Percentiles rank a stretch among this genome's conserved stretches.
Conservation (phyloP, 1,140 invertebrate genomes). For the Caenorhabditis briggsae region DNA sequence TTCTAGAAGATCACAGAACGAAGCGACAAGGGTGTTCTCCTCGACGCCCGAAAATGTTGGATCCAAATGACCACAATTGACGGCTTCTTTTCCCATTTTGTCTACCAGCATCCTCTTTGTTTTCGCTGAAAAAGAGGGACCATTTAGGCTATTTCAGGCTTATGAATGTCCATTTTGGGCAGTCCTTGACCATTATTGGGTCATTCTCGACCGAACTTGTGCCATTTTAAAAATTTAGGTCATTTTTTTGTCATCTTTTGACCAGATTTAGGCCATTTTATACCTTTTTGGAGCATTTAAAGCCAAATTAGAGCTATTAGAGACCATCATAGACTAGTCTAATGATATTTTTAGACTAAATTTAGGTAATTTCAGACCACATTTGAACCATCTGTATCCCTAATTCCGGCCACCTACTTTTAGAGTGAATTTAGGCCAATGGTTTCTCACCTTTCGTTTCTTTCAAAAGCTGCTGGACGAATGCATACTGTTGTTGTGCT, state of each 20-base stretch:
- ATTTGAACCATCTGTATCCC: conserved; percentile 80
- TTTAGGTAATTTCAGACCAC: too few relatives aligned
- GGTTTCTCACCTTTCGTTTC: conserved; percentile 82
- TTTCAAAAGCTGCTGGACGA: conserved; percentile 92
- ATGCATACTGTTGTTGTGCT: conserved; percentile 98
- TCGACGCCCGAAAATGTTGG: conserved; percentile 84
- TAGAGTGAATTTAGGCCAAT: too few relatives aligned
- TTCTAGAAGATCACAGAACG: conserved; percentile 95
- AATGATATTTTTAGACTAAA: too few relatives aligned
- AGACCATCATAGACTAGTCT: too few relatives aligned
- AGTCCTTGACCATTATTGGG: too few relatives aligned
- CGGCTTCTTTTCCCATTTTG: conserved; percentile 95
- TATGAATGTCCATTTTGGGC: too few relatives aligned
- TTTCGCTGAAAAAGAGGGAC: conserved; percentile 65
- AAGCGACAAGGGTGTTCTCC: conserved; percentile 96
- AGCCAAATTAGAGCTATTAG: neutral
- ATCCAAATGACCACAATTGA: conserved; percentile 84
- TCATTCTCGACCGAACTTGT: neutral
- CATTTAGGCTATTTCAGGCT: too few relatives aligned
- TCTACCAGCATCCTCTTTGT: conserved; percentile 97
- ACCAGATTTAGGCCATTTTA: too few relatives aligned
- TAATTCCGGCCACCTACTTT: too few relatives aligned
- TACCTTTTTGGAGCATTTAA: too few relatives aligned
- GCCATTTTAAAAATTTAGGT: too few relatives aligned
- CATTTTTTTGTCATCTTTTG: too few relatives aligned